Evolutionary conservation across 64 coral and sea anemone species (phyloP).

Genomic region (Pocillopora verrucosa): DNA sequence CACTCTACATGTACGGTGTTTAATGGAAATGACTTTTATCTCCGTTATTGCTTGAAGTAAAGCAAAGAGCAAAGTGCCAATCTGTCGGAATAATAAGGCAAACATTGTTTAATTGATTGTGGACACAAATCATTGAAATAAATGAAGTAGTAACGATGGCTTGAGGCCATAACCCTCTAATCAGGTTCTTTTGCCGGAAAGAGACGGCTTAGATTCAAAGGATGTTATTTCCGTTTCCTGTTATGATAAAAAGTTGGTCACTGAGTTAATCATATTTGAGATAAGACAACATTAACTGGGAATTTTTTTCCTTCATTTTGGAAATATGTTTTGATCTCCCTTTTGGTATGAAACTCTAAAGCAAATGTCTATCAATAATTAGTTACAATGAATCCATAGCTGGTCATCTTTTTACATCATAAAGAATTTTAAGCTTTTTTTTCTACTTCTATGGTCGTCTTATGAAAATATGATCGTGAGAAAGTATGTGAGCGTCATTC

Average conservation of each 20-base stretch:
- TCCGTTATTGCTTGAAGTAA: no score
- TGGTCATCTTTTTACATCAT: no score
- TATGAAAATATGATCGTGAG: no score
- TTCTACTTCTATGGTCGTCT: no score
- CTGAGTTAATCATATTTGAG: constrained; percentile 17
- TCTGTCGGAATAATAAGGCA: no score
- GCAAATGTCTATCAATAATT: no score
- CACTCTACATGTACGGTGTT: no score
- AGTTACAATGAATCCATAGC: no score
- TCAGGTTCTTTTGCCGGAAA: not conserved
- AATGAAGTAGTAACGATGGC: not conserved
- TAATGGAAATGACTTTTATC: no score
- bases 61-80: no score
- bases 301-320: not conserved
- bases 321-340: not conserved
- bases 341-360: not conserved
- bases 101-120: not conserved
- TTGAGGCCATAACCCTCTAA: not conserved
- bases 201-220: not conserved
- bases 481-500: no score
- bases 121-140: not conserved
- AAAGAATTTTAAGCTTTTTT: no score
- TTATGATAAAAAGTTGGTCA: not conserved
- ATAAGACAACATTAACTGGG: not conserved
- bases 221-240: constrained; percentile 15